phyloP scores from a whole-genome alignment of 2,113 vertebrate genomes.

The Pseudorhombus dupliciocellatus region DNA sequence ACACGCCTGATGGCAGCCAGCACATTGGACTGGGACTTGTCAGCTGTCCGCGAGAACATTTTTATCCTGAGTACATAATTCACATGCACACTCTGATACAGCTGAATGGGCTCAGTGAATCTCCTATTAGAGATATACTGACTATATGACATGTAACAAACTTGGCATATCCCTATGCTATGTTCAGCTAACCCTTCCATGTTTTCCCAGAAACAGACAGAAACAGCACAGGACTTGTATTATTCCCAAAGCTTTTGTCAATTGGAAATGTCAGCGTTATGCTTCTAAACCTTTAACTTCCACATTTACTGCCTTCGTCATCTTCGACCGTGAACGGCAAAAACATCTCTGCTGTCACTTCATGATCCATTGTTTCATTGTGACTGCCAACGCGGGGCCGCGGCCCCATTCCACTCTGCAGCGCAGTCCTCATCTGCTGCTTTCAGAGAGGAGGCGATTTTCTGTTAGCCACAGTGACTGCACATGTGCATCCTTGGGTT shows the following conservation, averaged over 20 bases:
- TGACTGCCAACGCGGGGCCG: background rate
- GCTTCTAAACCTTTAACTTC: too few relatives aligned
- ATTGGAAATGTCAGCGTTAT: background rate
- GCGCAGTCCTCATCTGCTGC: background rate
- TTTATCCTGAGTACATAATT: too few relatives aligned
- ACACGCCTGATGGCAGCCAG: too few relatives aligned
- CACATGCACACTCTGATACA: too few relatives aligned
- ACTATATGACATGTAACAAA: too few relatives aligned
- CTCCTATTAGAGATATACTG: too few relatives aligned
- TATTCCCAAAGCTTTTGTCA: background rate
- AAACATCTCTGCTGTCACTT: background rate
- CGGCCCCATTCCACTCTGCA: background rate
- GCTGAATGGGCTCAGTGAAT: too few relatives aligned
- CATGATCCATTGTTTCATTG: background rate
- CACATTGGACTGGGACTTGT: too few relatives aligned
- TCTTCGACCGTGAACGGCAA: too few relatives aligned
- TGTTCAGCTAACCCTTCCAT: background rate
- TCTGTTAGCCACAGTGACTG: background rate
- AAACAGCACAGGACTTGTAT: background rate
- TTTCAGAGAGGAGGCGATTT: background rate
- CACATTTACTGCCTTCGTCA: background rate
- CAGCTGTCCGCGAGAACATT: too few relatives aligned
- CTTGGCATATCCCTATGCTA: background rate
- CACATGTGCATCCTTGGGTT: background rate
- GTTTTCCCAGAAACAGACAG: background rate